Conservation (phyloP, 2,113 vertebrate genomes). For the Hypanus sabinus region DNA sequence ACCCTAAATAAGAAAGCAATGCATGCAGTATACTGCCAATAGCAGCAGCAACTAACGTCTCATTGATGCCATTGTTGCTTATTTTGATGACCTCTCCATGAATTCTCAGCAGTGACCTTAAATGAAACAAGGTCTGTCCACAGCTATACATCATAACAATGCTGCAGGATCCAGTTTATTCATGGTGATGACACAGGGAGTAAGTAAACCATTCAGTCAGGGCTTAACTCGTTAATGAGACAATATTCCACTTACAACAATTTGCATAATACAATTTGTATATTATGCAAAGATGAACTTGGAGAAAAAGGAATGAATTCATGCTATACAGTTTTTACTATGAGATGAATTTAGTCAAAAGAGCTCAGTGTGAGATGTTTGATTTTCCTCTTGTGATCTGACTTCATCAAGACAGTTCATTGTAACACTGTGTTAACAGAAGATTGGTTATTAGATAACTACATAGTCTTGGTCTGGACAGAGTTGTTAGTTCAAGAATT, state of each 20-base stretch:
- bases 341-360: neutral
- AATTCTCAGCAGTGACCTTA: neutral
- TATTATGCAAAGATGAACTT: too few species aligned
- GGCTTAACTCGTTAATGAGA: neutral
- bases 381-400: neutral
- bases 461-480: neutral
- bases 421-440: neutral
- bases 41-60: neutral
- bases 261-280: neutral
- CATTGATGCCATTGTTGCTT: neutral
- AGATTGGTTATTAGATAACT: neutral
- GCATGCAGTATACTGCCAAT: neutral
- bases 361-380: neutral
- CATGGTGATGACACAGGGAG: neutral
- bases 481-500: neutral
- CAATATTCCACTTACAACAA: neutral
- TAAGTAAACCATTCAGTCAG: neutral
- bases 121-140: neutral
- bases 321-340: neutral
- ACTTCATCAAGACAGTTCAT: neutral
- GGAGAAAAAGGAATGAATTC: neutral
- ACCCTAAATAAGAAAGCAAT: neutral
- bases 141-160: neutral
- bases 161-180: neutral
- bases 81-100: neutral